phyloP scores from a whole-genome alignment of 2,113 vertebrate genomes.

The Progne subis region DNA sequence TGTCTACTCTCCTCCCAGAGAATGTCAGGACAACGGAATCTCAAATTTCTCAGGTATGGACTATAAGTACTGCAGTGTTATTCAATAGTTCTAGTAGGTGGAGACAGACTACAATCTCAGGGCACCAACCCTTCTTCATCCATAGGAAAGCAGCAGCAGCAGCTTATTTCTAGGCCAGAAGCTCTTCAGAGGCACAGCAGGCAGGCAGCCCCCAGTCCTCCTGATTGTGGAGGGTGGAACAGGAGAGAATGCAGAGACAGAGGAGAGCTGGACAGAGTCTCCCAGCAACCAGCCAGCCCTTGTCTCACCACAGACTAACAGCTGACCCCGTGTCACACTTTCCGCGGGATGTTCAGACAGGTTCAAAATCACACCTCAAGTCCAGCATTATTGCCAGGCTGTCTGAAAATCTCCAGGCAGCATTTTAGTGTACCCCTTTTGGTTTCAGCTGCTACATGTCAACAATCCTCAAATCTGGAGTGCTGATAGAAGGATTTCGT shows the following conservation, averaged over 20 bases:
- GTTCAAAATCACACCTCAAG: background rate
- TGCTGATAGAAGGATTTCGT: background rate
- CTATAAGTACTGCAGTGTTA: background rate
- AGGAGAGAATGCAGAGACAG: background rate
- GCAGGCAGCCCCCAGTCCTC: background rate
- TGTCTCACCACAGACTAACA: background rate
- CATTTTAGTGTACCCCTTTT: background rate
- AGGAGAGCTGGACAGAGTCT: background rate
- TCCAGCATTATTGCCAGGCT: background rate
- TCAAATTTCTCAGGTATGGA: background rate
- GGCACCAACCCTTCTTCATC: background rate
- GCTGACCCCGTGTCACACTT: background rate
- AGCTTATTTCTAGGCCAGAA: background rate
- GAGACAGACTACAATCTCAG: background rate
- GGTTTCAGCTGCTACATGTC: accelerated
- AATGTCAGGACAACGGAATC: background rate
- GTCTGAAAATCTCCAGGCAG: background rate
- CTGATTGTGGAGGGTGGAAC: background rate
- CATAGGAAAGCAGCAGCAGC: background rate
- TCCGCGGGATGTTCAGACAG: background rate
- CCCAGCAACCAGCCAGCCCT: background rate
- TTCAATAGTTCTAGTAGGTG: background rate
- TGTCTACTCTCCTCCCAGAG: background rate
- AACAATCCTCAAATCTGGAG: background rate
- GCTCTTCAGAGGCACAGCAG: background rate